These are phyloP conservation scores for Nymphalis c-album DNA, from an alignment of 2,888 invertebrate genomes.

Conservation along the genomic window DNA sequence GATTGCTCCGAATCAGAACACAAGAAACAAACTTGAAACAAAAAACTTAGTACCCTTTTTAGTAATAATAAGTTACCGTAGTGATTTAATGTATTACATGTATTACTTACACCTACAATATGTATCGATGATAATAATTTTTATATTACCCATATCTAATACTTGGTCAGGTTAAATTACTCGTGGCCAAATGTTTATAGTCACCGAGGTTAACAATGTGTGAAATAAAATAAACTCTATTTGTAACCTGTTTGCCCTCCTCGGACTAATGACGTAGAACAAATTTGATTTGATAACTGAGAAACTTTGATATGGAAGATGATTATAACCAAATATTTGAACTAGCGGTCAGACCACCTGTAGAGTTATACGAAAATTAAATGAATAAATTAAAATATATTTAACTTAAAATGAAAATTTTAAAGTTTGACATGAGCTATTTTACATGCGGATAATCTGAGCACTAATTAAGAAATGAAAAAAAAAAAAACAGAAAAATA, in stretches of 20 bases:
- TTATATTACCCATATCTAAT: slow-evolving; percentile 63
- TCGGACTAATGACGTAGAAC: slow-evolving; percentile 34
- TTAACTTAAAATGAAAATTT: background rate
- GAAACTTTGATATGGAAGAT: slow-evolving; percentile 3
- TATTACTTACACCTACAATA: background rate
- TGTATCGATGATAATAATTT: slow-evolving; percentile 29
- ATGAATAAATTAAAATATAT: slow-evolving; percentile 11
- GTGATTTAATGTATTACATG: no score
- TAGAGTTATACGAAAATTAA: background rate
- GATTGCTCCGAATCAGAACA: no score
- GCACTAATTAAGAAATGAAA: no score
- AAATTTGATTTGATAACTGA: slow-evolving; percentile 29
- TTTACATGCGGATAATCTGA: no score
- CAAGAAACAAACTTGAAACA: no score
- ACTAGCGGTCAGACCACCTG: slow-evolving; percentile 4
- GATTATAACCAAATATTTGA: slow-evolving; percentile 6
- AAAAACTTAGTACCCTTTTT: no score
- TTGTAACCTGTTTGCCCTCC: slow-evolving; percentile 19
- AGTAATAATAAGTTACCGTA: no score
- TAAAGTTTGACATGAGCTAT: background rate
- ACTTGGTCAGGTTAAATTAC: slow-evolving; percentile 22
- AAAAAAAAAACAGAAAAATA: no score
- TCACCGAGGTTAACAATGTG: slow-evolving; percentile 31
- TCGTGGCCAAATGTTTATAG: slow-evolving; percentile 29
- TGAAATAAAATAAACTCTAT: slow-evolving; percentile 29